A percentile compares a stretch with the other conserved stretches of the same genome.
These are phyloP conservation scores for Tauraco erythrolophus DNA, from an alignment of 2,113 vertebrate species.

Conservation along the genomic window DNA sequence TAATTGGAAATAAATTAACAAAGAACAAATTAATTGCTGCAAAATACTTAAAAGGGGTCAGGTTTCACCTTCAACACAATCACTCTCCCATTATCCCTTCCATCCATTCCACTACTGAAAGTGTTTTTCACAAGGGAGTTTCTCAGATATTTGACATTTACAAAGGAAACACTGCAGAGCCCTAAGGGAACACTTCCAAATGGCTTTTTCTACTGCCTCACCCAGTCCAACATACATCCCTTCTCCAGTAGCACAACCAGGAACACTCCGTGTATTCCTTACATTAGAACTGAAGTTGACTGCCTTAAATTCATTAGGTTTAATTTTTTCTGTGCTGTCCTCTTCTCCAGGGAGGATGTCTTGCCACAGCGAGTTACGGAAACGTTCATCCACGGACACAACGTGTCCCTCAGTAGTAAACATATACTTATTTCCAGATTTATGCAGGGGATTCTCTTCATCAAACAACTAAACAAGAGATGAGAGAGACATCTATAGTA, in stretches of 20 bases:
- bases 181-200: too few species aligned
- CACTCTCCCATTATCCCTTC: background rate
- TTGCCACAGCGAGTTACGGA: slow-evolving; percentile 88
- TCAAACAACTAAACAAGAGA: slow-evolving; percentile 87
- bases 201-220: background rate
- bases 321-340: background rate
- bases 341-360: slow-evolving; percentile 79
- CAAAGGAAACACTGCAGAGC: background rate
- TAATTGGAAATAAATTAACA: background rate
- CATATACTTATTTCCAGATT: slow-evolving; percentile 91
- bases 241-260: accelerated
- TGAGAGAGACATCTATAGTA: background rate
- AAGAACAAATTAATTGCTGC: background rate
- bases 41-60: background rate
- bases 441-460: slow-evolving; percentile 95
- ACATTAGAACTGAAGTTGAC: slow-evolving; percentile 90
- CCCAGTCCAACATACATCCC: background rate
- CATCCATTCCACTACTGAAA: background rate
- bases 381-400: slow-evolving; percentile 89
- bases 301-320: slow-evolving; percentile 34
- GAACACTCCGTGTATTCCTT: background rate
- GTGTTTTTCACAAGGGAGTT: background rate
- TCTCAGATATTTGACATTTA: background rate
- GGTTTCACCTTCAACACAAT: background rate
- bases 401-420: slow-evolving; percentile 98